Base-by-base conservation (phyloP, 1,140 invertebrate species). In the Bombus waltoni region DNA sequence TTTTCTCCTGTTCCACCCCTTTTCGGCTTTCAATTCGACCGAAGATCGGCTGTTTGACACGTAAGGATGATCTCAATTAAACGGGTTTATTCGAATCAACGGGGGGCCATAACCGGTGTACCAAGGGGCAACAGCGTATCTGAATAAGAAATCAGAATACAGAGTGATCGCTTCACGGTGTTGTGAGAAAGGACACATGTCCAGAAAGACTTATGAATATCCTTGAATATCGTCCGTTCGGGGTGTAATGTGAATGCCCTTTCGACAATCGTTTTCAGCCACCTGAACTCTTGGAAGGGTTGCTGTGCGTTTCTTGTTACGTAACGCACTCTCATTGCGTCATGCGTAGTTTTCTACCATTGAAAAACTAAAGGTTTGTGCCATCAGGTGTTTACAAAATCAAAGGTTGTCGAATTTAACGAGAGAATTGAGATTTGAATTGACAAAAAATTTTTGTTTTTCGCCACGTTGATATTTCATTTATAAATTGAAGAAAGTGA, bases 41-140 rank as follows among this genome's bases (percentile, higher is more conserved):
- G 66, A 70, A 83, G 70, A 85, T 90, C 86, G 89, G 76, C 84
- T 81, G 38, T 87, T 88, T 86, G 88, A 90, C 88, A 72, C 80
- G 86, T 90, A 87, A 92, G 88, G 91, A 93, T 90, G 90, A 92
- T 93, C 92, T 93, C 93, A 93, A 94, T 94, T 94, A 94, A 94
- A 94, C 94, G 91, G 91, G 94, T 94, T 94, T 94, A 92, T 92
- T 85, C 81, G 77, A 87, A 80, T 91, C 92, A 74, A 89, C 92
- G 88, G 94, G 94, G 93, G 94, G 93, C 89, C 91, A 79, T 77
- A 82, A 90, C 83, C 89, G 88, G 90, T 81, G 87, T 83, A 88
- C 84, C 72, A 76, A 88, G 88, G 87, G 89, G 89, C 88, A 88
- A 89, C 86, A 76, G 83, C 22, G 66, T 84, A 81, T 87, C 82